Evolutionary conservation across 2,888 invertebrate species (phyloP).

Genomic region (Lutraria lutraria): DNA sequence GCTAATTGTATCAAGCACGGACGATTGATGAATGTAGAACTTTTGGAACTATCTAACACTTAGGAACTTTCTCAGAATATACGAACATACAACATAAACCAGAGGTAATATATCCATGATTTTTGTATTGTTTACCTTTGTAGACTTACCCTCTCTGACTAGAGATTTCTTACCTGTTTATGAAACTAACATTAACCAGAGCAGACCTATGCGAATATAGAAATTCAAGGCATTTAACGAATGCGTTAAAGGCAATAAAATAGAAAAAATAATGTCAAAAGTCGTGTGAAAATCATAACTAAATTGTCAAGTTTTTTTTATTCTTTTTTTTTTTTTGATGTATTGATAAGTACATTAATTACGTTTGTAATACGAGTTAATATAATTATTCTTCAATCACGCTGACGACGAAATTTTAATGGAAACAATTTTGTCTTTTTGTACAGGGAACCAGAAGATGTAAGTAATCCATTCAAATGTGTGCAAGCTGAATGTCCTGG

Average conservation of each 20-base stretch:
- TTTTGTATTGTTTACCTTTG: constrained; percentile 26
- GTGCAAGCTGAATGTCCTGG: too few relatives aligned
- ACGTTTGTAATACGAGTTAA: too few relatives aligned
- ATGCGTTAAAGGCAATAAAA: constrained; percentile 11
- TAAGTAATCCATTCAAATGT: too few relatives aligned
- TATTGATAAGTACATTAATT: too few relatives aligned
- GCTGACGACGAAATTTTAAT: too few relatives aligned
- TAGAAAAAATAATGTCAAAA: constrained; percentile 7
- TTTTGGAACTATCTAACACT: neutral
- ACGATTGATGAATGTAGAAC: constrained; percentile 1
- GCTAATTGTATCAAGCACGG: neutral
- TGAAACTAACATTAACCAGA: neutral
- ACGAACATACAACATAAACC: neutral
- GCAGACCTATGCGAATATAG: neutral
- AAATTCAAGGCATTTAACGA: neutral
- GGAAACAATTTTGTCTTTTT: too few relatives aligned
- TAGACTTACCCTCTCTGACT: constrained; percentile 17
- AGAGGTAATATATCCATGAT: constrained; percentile 14
- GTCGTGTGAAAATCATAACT: neutral
- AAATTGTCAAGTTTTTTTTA: neutral
- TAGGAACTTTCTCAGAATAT: constrained; percentile 2
- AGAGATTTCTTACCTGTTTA: constrained; percentile 12
- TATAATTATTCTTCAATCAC: too few relatives aligned
- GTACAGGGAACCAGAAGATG: too few relatives aligned
- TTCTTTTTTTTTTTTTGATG: too few relatives aligned